Evolutionary conservation across 2,113 vertebrate genomes (phyloP).

Genomic region (Jaculus jaculus): DNA sequence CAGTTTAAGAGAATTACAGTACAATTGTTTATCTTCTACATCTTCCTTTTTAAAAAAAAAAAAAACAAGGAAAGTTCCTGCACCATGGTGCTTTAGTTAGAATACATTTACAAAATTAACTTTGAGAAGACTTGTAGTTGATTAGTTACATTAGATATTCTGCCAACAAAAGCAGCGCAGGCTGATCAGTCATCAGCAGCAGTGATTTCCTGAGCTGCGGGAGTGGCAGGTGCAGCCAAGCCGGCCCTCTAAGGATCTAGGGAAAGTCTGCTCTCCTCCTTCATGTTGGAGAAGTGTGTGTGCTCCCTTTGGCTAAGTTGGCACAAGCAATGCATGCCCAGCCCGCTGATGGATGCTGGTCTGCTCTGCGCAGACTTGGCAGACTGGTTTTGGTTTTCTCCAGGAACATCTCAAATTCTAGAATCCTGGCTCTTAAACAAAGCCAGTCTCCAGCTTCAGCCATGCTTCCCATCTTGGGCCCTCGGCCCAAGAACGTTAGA

Average conservation of each 20-base stretch:
- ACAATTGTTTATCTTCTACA: neutral
- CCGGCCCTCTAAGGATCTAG: constrained; percentile 35
- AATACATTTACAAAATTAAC: constrained; percentile 81
- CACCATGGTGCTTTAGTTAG: constrained; percentile 64
- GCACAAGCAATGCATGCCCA: constrained; percentile 35
- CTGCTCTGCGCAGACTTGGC: constrained; percentile 43
- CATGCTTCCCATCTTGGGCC: neutral
- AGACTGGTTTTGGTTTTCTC: constrained; percentile 31
- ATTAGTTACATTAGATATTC: constrained; percentile 78
- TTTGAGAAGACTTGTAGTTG: constrained; percentile 71
- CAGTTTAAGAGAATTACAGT: neutral
- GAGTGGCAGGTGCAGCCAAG: constrained; percentile 33
- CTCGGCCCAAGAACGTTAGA: constrained; percentile 2
- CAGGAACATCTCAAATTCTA: constrained; percentile 45
- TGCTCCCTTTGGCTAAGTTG: constrained; percentile 56
- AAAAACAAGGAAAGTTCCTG: constrained; percentile 53
- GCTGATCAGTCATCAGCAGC: constrained; percentile 79
- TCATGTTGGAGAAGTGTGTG: constrained; percentile 34
- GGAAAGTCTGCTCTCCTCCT: constrained; percentile 33
- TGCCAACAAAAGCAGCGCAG: constrained; percentile 74
- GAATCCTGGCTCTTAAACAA: constrained; percentile 32
- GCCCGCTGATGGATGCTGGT: neutral
- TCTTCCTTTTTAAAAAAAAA: neutral
- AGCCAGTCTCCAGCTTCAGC: constrained; percentile 47
- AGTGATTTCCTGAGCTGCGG: constrained; percentile 60